Base-by-base conservation (phyloP, 2,797 vertebrate species). In the Acropternis orthonyx region DNA sequence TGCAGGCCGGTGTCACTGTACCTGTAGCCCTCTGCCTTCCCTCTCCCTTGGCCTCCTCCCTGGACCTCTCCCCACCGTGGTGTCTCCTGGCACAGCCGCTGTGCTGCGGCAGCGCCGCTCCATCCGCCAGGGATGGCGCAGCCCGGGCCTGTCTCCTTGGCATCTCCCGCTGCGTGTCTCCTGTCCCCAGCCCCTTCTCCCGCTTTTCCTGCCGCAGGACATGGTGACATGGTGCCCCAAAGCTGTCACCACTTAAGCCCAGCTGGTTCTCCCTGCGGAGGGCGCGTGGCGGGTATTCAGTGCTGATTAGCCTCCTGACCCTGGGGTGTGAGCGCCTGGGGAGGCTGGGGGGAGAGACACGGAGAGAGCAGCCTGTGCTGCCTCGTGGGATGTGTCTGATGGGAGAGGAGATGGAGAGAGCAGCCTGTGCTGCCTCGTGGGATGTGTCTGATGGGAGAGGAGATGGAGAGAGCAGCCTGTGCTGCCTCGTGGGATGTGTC, bases 251-350 rank as follows among this genome's bases (percentile, higher is more conserved):
- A 74, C 76, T 92, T 94, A 66, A 81, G 17, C 54, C 44, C 75
- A 73, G 63, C 88, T 48, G 88, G 39, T 93, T n/a, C 59, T 59
- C 85, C 46, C 68, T 44, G 61, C 1, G 7, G 69, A 27, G 44
- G 48, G 51, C 51, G 2, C 4, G 55, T 85, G 85, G 82, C 22
- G 0, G 75, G 5, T 14, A 37, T 9, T 91, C 16, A 18, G 79
- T 61, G 85, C 89, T 34, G 58, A 89, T 94, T 95, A 88, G 85
- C 96, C 93, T 93, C 72, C 66, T 96, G 94, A 93, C 92, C 92
- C 90, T 1, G 4, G 62, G 85, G 85, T 92, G 92, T 93, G 83
- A 96, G 56, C 1, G 37, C 88, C 86, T 44, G 92, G 71, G 74
- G 82, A 46, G 58, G 49, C 34, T 19, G 46, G 14, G 27, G 12